These are phyloP conservation scores for Parazoanthus darwini DNA, from an alignment of 92 coral and sea anemone species.

Conservation along the genomic window DNA sequence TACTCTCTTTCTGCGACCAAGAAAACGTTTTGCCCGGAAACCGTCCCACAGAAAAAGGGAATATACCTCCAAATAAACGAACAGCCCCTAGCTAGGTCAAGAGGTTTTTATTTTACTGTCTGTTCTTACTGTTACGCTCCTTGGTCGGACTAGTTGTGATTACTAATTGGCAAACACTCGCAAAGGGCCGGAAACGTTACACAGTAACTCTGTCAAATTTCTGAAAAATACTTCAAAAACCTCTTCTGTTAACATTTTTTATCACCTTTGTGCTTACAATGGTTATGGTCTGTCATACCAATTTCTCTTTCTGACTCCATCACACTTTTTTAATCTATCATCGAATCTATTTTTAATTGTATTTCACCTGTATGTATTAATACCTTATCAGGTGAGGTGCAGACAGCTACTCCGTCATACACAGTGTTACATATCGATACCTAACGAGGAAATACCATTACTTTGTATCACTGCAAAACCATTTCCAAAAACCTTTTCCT, in stretches of 20 bases:
- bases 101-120: not conserved
- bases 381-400: too few relatives aligned
- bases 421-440: too few relatives aligned
- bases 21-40: not conserved
- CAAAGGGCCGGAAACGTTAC: not conserved
- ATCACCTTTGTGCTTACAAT: not conserved
- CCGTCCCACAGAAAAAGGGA: conserved; percentile 21
- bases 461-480: too few relatives aligned
- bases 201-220: not conserved
- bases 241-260: not conserved
- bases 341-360: too few relatives aligned
- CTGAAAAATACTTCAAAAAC: not conserved
- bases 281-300: not conserved
- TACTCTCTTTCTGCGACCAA: conserved; percentile 15
- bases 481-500: too few relatives aligned
- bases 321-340: too few relatives aligned
- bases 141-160: not conserved
- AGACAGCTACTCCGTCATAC: too few relatives aligned
- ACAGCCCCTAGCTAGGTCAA: not conserved
- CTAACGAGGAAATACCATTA: too few relatives aligned
- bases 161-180: not conserved
- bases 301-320: too few relatives aligned
- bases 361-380: too few relatives aligned
- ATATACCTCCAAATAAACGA: not conserved
- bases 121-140: not conserved